Evolutionary conservation across 1,140 invertebrate species (phyloP), one percentile per base, ranked within the genome.

Genomic region (Ceratosolen solmsi): DNA sequence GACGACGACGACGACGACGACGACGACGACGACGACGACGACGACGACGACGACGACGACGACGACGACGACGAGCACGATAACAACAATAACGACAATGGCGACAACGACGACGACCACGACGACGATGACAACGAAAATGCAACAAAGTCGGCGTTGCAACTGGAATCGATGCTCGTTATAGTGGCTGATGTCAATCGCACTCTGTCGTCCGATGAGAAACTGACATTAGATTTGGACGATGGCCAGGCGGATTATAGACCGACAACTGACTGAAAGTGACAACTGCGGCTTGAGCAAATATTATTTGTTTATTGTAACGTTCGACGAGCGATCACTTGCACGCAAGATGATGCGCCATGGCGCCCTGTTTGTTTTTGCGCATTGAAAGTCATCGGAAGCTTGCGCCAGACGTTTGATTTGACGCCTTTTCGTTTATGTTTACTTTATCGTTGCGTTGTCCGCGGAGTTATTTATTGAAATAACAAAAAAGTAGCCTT

Each of bases 121-220:
- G n/a, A 25, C 60, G 36, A 51, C 71, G 27, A 80, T 3, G 49
- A 63, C 60, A 5, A 30, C 60, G 0, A 20, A n/a, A n/a, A 2
- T 22, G 20, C 51, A 3, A 17, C 51, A 15, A 74, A 9, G 38
- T 41, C 65, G 11, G 22, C 65, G 0, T 25, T 72, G 17, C 73
- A 65, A 22, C 72, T 83, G 0, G 84, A 85, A 15, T 87, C 87
- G 27, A 85, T 85, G 11, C 86, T 88, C 33, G 84, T 88, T 1
- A 87, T 88, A 54, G 87, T 88, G 15, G 88, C 84, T 7, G 86
- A 88, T 25, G 82, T 89, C 8, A 89, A 88, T 76, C 82, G 75
- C 0, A 73, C 27, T n/a, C 30, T 58, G 0, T 78, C 68, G 0
- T 73, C 38, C 2, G 54, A 0, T 1, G 73, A 71, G 33, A 65